These are phyloP conservation scores for Tortrix viridana DNA, from an alignment of 2,888 invertebrate genomes.

Conservation along the genomic window DNA sequence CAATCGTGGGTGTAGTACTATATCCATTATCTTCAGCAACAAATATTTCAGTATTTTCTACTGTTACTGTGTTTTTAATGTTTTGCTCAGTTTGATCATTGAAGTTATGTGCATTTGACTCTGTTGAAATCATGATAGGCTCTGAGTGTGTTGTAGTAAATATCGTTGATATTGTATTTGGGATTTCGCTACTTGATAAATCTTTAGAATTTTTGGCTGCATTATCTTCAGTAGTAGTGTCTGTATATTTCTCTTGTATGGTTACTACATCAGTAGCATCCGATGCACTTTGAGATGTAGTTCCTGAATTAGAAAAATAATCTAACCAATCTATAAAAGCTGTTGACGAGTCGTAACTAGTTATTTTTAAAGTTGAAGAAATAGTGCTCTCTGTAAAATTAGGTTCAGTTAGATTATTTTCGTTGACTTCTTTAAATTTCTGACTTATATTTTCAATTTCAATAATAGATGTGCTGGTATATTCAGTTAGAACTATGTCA, in stretches of 20 bases:
- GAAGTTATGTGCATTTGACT: too few relatives aligned
- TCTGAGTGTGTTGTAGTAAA: too few relatives aligned
- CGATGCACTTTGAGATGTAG: background rate
- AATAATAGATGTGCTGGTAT: background rate
- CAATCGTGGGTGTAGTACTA: too few relatives aligned
- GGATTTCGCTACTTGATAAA: too few relatives aligned
- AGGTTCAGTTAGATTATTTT: conserved; percentile 1
- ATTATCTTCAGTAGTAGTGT: background rate
- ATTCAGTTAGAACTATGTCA: conserved; percentile 5
- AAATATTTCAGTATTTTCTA: too few relatives aligned
- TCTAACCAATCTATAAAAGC: background rate
- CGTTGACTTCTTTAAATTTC: background rate
- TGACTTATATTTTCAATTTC: background rate
- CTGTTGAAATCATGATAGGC: too few relatives aligned
- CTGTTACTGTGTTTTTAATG: too few relatives aligned
- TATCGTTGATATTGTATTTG: too few relatives aligned
- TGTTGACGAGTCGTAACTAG: background rate
- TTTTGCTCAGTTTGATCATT: too few relatives aligned
- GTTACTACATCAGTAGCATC: background rate
- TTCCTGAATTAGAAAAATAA: background rate
- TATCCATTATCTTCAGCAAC: too few relatives aligned
- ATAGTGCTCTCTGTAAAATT: conserved; percentile 5
- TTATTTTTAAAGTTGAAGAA: background rate
- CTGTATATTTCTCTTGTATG: background rate
- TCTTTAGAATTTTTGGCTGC: background rate